Evolutionary conservation across 2,888 invertebrate genomes (phyloP).

Genomic region (Pediacus dermestoides): DNA sequence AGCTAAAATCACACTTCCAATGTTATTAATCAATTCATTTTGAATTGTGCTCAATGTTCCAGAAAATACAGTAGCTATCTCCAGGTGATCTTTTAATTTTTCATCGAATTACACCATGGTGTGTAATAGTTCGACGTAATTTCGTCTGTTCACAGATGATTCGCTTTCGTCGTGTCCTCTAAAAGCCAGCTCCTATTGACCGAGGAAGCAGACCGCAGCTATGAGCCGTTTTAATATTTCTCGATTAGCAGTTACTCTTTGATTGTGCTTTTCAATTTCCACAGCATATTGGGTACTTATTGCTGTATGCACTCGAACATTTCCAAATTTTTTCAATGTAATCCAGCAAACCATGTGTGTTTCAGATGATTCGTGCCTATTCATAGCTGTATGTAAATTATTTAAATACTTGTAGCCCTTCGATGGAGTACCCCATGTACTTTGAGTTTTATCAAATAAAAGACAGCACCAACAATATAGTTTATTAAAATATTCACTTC

Average conservation of each 20-base stretch:
- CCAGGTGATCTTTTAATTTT: constrained; percentile 25
- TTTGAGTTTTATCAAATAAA: background rate
- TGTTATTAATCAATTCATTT: constrained; percentile 29
- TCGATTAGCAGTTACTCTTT: constrained; percentile 26
- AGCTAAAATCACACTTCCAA: constrained; percentile 19
- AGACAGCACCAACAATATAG: constrained; percentile 1
- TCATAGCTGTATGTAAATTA: constrained; percentile 16
- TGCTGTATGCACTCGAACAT: constrained; percentile 13
- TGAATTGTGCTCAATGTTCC: constrained; percentile 30
- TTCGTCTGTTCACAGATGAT: constrained; percentile 10
- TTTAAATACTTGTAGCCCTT: constrained; percentile 16
- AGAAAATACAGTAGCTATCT: constrained; percentile 26
- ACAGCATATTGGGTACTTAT: constrained; percentile 14
- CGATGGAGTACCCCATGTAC: background rate
- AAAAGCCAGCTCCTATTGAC: constrained; percentile 21
- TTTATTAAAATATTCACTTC: constrained; percentile 2
- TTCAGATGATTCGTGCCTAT: constrained; percentile 15
- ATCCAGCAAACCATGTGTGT: constrained; percentile 12
- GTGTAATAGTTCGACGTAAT: constrained; percentile 11
- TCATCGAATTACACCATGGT: constrained; percentile 25
- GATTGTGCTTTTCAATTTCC: constrained; percentile 20
- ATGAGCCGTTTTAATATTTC: constrained; percentile 27
- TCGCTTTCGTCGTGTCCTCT: constrained; percentile 17
- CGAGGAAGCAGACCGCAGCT: constrained; percentile 20
- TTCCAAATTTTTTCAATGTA: constrained; percentile 18